Evolutionary conservation across 2,113 vertebrate genomes (phyloP), one percentile per base, ranked within the genome.

Genomic region (Spermophilus dauricus): DNA sequence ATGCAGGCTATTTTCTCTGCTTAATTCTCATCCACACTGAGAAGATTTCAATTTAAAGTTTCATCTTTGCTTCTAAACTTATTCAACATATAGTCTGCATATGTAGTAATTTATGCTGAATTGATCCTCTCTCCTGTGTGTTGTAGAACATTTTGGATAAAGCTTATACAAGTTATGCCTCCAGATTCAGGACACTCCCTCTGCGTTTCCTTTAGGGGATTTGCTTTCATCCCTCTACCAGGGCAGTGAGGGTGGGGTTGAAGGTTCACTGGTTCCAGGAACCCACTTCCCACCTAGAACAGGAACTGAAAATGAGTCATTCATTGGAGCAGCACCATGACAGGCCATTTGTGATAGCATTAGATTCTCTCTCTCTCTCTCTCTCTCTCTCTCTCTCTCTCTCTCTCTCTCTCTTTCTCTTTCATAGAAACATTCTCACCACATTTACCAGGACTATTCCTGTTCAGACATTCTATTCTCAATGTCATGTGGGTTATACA

Each of bases 401-500:
- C 17, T 63, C 14, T n/a, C 0, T 39, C 51, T 37, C 14, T 86
- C 8, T 58, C 14, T 11, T 0, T 11, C 30, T 80, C 42, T 14
- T 4, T 58, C 32, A 28, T 11, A 22, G 8, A n/a, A 28, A 42
- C 45, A 58, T 34, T 61, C 42, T 42, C 13, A 18, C 20, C 37
- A 42, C 5, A 20, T 28, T 72, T 51, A 91, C 30, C 48, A 76
- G 39, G 13, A 24, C 56, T 53, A 22, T 30, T 53, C 42, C 42
- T 42, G 18, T 34, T 70, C 18, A 84, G 39, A 76, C 37, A 53
- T 6, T n/a, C 28, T 42, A 13, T 80, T 45, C 83, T 83, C 93
- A 90, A 89, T 92, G 70, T 88, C 96, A 80, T 69, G 22, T 2
- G 45, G 67, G 65, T 92, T 84, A 92, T 89, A 78, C 70, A 65